phyloP scores from a whole-genome alignment of 2,888 invertebrate species.

The Zaprionus lineosus region DNA sequence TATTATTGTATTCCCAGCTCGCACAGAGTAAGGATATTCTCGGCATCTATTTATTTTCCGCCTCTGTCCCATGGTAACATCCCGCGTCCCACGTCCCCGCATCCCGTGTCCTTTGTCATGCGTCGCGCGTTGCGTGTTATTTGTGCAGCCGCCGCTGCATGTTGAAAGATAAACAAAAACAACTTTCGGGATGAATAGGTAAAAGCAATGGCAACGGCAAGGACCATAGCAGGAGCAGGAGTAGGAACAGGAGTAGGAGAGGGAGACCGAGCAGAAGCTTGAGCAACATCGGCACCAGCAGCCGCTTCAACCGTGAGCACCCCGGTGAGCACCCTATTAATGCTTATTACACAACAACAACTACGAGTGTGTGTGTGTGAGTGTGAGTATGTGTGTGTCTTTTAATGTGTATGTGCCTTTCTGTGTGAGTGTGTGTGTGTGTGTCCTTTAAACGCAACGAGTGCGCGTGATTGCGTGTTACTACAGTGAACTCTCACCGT shows the following conservation, averaged over 20 bases:
- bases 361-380: constrained; percentile 10
- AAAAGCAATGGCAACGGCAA: constrained; percentile 32
- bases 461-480: constrained; percentile 72
- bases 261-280: too few species aligned
- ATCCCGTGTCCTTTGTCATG: too few species aligned
- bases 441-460: constrained; percentile 36
- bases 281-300: too few species aligned
- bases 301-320: too few species aligned
- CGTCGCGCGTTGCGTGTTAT: constrained; percentile 39
- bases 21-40: too few species aligned
- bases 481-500: constrained; percentile 29
- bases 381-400: constrained; percentile 74
- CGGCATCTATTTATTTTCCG: constrained; percentile 2
- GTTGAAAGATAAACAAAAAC: constrained; percentile 78
- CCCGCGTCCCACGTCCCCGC: constrained; percentile 32
- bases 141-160: constrained; percentile 60
- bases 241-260: neutral
- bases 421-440: neutral
- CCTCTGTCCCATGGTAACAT: constrained; percentile 32
- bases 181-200: constrained; percentile 68
- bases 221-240: constrained; percentile 22
- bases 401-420: too few species aligned
- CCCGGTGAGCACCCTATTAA: constrained; percentile 69
- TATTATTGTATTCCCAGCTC: too few species aligned
- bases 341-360: constrained; percentile 75